Evolutionary conservation across 2,113 vertebrate genomes (phyloP).

Genomic region (Heteronetta atricapilla): DNA sequence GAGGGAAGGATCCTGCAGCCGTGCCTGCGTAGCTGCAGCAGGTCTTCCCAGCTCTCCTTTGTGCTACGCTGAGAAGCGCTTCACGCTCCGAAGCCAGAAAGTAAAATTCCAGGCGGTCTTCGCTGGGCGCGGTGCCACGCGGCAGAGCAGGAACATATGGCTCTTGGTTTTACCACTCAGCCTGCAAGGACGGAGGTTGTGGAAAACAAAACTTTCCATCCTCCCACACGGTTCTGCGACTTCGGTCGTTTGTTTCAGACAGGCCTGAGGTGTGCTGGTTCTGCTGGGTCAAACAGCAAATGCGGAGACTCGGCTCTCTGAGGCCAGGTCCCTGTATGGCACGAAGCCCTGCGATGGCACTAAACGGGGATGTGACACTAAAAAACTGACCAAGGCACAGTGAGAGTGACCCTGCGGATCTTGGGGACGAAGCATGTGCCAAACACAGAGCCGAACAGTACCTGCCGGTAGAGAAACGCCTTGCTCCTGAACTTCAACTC

Average conservation of each 20-base stretch:
- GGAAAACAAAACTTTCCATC: not conserved
- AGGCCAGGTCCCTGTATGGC: not conserved
- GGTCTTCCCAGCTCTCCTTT: not conserved
- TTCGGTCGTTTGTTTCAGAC: not conserved
- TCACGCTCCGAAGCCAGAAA: not conserved
- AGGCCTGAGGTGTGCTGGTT: not conserved
- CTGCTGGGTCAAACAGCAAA: not conserved
- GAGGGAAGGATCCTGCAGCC: not conserved
- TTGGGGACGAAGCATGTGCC: not conserved
- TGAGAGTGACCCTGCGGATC: accelerated
- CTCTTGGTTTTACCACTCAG: not conserved
- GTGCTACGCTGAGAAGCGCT: not conserved
- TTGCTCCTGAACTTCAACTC: constrained; percentile 85
- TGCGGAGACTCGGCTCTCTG: not conserved
- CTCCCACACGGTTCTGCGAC: not conserved
- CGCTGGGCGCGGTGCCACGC: not conserved
- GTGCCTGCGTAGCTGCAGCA: not conserved
- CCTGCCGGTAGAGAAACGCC: constrained; percentile 92
- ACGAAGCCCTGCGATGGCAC: not conserved
- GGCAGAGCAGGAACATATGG: not conserved
- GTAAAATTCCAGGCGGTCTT: constrained; percentile 33
- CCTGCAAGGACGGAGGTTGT: not conserved
- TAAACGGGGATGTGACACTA: not conserved
- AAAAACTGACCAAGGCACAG: not conserved
- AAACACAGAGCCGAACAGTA: constrained; percentile 15